Evolutionary conservation across 2,797 vertebrate species (phyloP).

Genomic region (Spheniscus humboldti): DNA sequence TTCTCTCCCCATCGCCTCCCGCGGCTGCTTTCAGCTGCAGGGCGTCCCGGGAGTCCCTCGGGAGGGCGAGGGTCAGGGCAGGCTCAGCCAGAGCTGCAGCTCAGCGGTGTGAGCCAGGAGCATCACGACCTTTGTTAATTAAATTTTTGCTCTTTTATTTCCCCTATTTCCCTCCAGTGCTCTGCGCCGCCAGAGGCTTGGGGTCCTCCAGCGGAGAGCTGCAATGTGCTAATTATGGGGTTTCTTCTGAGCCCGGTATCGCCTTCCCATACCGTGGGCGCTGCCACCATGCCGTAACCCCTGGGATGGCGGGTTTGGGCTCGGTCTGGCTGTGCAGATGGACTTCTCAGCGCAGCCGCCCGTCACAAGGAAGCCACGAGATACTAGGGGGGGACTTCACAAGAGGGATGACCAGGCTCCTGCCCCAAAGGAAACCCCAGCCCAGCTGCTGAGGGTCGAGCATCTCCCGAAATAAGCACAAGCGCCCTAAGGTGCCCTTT

Average conservation of each 20-base stretch:
- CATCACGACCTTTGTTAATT: neutral
- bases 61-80: neutral
- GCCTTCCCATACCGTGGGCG: neutral
- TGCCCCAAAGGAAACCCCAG: neutral
- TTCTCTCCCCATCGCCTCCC: neutral
- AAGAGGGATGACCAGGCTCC: neutral
- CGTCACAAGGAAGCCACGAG: neutral
- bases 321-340: neutral
- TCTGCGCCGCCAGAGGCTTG: neutral
- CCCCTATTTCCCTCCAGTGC: neutral
- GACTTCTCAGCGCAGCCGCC: neutral
- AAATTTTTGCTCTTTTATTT: neutral
- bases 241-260: neutral
- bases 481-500: neutral
- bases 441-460: neutral
- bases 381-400: no score
- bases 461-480: neutral
- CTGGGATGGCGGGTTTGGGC: neutral
- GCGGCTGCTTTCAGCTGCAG: neutral
- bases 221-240: neutral
- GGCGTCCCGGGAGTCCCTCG: neutral
- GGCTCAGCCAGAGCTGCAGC: neutral
- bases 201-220: neutral
- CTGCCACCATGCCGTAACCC: neutral
- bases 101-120: neutral